Evolutionary conservation across 2,113 vertebrate species (phyloP), one percentile per base, ranked within the genome.

Genomic region (Syngnathus floridae): DNA sequence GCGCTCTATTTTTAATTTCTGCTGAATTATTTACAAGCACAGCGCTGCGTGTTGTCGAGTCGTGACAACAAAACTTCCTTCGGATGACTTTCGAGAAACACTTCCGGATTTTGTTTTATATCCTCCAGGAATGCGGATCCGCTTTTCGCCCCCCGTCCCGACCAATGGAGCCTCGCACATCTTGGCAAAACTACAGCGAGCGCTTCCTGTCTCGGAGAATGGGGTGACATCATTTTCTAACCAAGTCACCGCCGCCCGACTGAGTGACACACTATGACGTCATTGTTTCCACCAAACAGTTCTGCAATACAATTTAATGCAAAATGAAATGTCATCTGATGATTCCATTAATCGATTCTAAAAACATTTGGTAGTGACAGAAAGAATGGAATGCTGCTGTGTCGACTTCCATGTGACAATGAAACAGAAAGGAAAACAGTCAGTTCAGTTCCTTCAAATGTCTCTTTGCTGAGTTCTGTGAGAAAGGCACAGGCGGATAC

Each of bases 181-280:
- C 48, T 66, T 76, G 80, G 75, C 67, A 38, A 75, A 80, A 88
- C n/a, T 10, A 51, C 65, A 58, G 26, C 54, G 13, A 35, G 26
- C 26, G 26, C 78, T 89, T 90, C 86, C 83, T 64, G 74, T 71
- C 66, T 81, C 76, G 74, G 80, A 80, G 85, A 85, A 88, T 77
- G 74, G 77, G 60, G 76, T 73, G 69, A 83, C 82, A 81, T 84
- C 76, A 83, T 80, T 81, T 86, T 83, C 69, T 74, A 72, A 77
- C 66, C 72, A 68, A 48, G 21, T 3, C 26, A 72, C 65, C 40
- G 7, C 66, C 43, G 14, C 73, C 67, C 82, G 74, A 84, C 85
- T 63, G 71, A 69, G 38, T 71, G 80, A 75, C 74, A 78, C 70
- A 73, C 69, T 55, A 72, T 78, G 67, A 70, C 19, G 21, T 22